Evolutionary conservation across 2,888 invertebrate genomes (phyloP).

Genomic region (Erpobdella octoculata): DNA sequence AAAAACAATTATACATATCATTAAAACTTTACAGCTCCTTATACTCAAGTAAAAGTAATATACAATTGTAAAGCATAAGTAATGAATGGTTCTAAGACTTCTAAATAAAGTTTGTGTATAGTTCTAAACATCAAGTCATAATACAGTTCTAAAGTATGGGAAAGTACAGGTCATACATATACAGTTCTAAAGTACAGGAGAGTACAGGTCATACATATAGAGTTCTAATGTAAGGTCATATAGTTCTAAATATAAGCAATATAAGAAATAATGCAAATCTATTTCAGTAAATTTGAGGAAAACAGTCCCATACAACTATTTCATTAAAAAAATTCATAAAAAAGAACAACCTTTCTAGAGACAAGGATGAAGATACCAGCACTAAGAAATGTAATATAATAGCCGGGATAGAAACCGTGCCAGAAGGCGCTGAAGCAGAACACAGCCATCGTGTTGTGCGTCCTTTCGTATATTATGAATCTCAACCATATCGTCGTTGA

Average conservation of each 20-base stretch:
- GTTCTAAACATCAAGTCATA: too few relatives aligned
- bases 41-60: too few relatives aligned
- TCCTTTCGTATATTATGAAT: slow-evolving; percentile 75
- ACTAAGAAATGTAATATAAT: slow-evolving; percentile 72
- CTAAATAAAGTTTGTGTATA: too few relatives aligned
- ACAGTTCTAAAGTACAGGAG: too few relatives aligned
- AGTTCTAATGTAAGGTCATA: background rate
- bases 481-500: slow-evolving; percentile 89
- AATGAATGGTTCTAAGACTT: too few relatives aligned
- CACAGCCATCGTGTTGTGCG: slow-evolving; percentile 60
- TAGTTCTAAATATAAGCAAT: background rate
- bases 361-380: slow-evolving; percentile 28
- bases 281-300: too few relatives aligned
- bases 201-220: too few relatives aligned
- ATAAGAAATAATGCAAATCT: background rate
- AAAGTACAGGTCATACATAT: too few relatives aligned
- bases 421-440: slow-evolving; percentile 65
- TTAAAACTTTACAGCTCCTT: too few relatives aligned
- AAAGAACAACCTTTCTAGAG: slow-evolving; percentile 19
- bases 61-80: too few relatives aligned
- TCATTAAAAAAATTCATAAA: background rate
- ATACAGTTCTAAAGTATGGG: too few relatives aligned
- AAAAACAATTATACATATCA: too few relatives aligned
- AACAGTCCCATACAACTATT: background rate
- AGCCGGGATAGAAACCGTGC: slow-evolving; percentile 69